phyloP scores from a whole-genome alignment of 2,888 invertebrate species.

The Agrotis ipsilon region DNA sequence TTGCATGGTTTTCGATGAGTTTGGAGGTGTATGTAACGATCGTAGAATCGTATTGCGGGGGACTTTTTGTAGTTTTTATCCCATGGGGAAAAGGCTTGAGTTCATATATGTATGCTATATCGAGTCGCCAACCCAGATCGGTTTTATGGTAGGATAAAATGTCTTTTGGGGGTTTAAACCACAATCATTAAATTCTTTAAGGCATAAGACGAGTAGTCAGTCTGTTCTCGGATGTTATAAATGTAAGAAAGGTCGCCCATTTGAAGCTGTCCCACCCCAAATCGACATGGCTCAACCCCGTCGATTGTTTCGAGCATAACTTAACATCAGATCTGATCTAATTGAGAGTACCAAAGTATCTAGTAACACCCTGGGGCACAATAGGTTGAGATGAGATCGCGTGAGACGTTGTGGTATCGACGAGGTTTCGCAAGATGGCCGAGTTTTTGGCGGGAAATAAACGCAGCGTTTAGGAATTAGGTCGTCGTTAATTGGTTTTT shows the following conservation, averaged over 20 bases:
- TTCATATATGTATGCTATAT: too few species aligned
- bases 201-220: too few species aligned
- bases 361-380: conserved; percentile 38
- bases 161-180: background rate
- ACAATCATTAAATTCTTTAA: background rate
- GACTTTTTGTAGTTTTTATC: too few species aligned
- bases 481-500: background rate
- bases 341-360: conserved; percentile 18
- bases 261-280: background rate
- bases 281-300: background rate
- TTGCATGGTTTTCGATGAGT: background rate
- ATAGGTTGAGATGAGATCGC: conserved; percentile 56
- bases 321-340: conserved; percentile 28
- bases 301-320: conserved; percentile 20
- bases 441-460: conserved; percentile 36
- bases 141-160: background rate
- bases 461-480: conserved; percentile 24
- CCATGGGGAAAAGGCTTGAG: too few species aligned
- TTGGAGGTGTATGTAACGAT: too few species aligned
- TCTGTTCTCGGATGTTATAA: too few species aligned
- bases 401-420: conserved; percentile 49
- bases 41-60: too few species aligned
- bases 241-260: too few species aligned
- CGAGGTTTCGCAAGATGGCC: conserved; percentile 40
- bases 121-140: background rate